Conservation (phyloP, 2,888 invertebrate species). For the Ephialtes manifestator region DNA sequence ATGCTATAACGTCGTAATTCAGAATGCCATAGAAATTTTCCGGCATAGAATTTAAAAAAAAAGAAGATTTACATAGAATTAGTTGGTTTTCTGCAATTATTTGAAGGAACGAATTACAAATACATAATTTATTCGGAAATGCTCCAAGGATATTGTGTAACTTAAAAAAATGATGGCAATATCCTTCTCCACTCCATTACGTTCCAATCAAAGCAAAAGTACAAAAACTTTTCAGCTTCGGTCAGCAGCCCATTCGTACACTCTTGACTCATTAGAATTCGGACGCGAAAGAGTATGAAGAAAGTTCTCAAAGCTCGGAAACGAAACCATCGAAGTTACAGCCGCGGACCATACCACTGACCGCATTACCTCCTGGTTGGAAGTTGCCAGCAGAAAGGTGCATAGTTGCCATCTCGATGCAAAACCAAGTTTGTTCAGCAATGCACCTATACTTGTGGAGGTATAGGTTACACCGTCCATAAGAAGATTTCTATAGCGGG, state of each 20-base stretch:
- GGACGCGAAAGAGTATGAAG: slow-evolving; percentile 11
- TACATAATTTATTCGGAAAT: not conserved
- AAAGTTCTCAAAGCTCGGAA: slow-evolving; percentile 27
- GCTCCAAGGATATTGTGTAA: not conserved
- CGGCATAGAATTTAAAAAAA: not conserved
- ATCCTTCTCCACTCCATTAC: not conserved
- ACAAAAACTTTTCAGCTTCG: slow-evolving; percentile 5
- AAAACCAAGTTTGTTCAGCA: slow-evolving; percentile 27
- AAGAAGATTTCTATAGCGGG: slow-evolving; percentile 59
- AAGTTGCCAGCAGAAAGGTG: slow-evolving; percentile 29
- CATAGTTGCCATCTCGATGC: slow-evolving; percentile 42
- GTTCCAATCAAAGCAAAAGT: not conserved
- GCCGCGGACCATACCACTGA: slow-evolving; percentile 41
- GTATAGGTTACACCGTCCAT: not conserved
- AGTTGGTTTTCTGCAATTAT: not conserved
- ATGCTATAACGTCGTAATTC: not conserved
- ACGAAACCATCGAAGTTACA: slow-evolving; percentile 13
- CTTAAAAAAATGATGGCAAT: slow-evolving; percentile 3
- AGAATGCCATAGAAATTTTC: not conserved
- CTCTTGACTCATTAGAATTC: slow-evolving; percentile 31
- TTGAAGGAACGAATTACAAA: not conserved
- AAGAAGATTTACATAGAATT: not conserved
- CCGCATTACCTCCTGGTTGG: slow-evolving; percentile 53
- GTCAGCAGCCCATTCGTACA: not conserved
- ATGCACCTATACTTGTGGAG: slow-evolving; percentile 8